Evolutionary conservation across 2,888 invertebrate species (phyloP).

Genomic region (Brenthis daphne): DNA sequence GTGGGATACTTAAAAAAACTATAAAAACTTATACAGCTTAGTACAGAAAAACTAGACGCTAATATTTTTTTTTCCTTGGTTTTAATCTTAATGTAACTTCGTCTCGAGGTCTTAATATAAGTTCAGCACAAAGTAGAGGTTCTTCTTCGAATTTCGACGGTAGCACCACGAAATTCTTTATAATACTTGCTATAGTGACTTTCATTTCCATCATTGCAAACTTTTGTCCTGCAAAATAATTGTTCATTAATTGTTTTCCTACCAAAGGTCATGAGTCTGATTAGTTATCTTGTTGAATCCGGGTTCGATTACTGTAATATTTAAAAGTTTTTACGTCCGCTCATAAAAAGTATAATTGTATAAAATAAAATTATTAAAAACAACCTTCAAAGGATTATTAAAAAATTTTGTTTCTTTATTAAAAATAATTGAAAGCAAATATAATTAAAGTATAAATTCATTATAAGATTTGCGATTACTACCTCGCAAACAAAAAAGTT

Average conservation of each 20-base stretch:
- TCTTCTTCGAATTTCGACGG: constrained; percentile 56
- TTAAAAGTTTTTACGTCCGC: no score
- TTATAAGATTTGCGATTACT: no score
- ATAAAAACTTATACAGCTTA: no score
- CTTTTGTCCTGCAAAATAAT: constrained; percentile 54
- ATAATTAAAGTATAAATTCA: no score
- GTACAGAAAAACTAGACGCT: no score
- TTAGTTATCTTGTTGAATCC: not conserved
- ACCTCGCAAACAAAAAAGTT: no score
- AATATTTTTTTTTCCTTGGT: constrained; percentile 44
- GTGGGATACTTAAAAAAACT: no score
- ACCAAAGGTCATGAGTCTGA: not conserved
- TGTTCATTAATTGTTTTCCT: not conserved
- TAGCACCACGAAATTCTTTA: constrained; percentile 68
- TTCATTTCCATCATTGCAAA: constrained; percentile 80
- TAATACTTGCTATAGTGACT: constrained; percentile 71
- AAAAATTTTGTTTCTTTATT: no score
- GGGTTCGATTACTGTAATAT: not conserved
- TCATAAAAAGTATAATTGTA: no score
- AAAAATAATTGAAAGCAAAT: no score
- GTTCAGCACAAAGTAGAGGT: constrained; percentile 65
- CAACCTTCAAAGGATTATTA: no score
- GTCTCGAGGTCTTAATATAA: constrained; percentile 68
- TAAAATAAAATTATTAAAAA: no score
- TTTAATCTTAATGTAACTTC: constrained; percentile 60